Conservation (phyloP, 2,888 invertebrate genomes). For the Drosophila peninsularis region DNA sequence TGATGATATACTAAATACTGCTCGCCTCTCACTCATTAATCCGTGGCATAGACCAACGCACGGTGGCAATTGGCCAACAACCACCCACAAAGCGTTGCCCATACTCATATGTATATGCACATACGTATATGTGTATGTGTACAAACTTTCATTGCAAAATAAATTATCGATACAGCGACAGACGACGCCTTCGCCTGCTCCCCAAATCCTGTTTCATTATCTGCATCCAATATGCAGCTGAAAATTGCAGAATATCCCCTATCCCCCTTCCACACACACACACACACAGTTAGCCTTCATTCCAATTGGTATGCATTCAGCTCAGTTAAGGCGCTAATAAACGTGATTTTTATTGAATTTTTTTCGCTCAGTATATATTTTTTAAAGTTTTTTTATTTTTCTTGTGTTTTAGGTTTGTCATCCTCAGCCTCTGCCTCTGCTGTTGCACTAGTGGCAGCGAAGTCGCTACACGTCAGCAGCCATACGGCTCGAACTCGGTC, state of each 20-base stretch:
- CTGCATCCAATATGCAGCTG: constrained; percentile 40
- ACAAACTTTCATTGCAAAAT: constrained; percentile 46
- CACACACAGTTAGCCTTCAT: constrained; percentile 2
- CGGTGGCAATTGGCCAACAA: constrained; percentile 33
- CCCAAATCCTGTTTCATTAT: constrained; percentile 43
- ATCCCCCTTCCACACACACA: not conserved
- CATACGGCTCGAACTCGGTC: constrained; percentile 53
- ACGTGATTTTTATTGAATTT: constrained; percentile 40
- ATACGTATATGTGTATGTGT: no score
- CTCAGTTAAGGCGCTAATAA: constrained; percentile 38
- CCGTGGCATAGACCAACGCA: constrained; percentile 39
- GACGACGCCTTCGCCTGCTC: constrained; percentile 14
- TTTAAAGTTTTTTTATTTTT: not conserved
- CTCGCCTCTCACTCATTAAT: constrained; percentile 10
- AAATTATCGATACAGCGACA: constrained; percentile 36
- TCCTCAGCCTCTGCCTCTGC: constrained; percentile 26
- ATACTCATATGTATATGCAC: not conserved
- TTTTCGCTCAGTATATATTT: constrained; percentile 7
- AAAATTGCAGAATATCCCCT: constrained; percentile 34
- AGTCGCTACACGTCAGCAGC: constrained; percentile 59
- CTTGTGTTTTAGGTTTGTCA: constrained; percentile 46
- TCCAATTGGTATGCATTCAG: constrained; percentile 43
- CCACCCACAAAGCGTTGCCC: constrained; percentile 41
- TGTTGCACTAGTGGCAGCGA: constrained; percentile 32
- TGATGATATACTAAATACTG: constrained; percentile 8